A percentile compares a stretch with the other conserved stretches of the same genome.
Evolutionary conservation across 2,797 vertebrate species (phyloP).

Genomic region (Oreochromis mossambicus): DNA sequence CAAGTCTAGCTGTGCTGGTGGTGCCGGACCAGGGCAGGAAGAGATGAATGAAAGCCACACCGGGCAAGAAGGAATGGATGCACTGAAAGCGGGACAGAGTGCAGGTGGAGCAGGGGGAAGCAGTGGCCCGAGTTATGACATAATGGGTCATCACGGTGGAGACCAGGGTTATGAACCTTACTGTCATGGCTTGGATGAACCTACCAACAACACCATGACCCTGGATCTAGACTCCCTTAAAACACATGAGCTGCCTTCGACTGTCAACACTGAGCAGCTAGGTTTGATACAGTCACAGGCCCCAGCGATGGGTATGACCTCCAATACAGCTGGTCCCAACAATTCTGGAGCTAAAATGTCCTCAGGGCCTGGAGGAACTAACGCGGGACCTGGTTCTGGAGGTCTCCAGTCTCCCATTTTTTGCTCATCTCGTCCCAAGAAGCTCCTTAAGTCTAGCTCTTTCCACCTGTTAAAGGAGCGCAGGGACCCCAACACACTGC

Average conservation of each 20-base stretch:
- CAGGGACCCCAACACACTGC: constrained; percentile 84
- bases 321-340: constrained; percentile 63
- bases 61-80: constrained; percentile 74
- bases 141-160: constrained; percentile 78
- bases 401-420: constrained; percentile 88
- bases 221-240: constrained; percentile 87
- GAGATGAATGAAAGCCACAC: constrained; percentile 76
- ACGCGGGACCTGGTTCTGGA: constrained; percentile 62
- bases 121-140: constrained; percentile 75
- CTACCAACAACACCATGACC: constrained; percentile 78
- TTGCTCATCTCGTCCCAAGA: constrained; percentile 93
- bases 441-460: constrained; percentile 91
- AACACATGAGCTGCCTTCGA: constrained; percentile 88
- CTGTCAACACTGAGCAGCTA: constrained; percentile 90
- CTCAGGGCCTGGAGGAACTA: constrained; percentile 60
- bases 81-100: constrained; percentile 73
- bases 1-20: constrained; percentile 80
- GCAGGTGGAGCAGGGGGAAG: constrained; percentile 59
- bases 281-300: constrained; percentile 86
- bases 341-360: constrained; percentile 68
- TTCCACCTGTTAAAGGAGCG: constrained; percentile 90
- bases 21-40: constrained; percentile 75
- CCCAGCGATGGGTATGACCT: constrained; percentile 69
- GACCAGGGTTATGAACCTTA: constrained; percentile 80
- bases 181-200: constrained; percentile 77